Evolutionary conservation across 1,140 invertebrate species (phyloP).

Genomic region (Eupeodes corollae): DNA sequence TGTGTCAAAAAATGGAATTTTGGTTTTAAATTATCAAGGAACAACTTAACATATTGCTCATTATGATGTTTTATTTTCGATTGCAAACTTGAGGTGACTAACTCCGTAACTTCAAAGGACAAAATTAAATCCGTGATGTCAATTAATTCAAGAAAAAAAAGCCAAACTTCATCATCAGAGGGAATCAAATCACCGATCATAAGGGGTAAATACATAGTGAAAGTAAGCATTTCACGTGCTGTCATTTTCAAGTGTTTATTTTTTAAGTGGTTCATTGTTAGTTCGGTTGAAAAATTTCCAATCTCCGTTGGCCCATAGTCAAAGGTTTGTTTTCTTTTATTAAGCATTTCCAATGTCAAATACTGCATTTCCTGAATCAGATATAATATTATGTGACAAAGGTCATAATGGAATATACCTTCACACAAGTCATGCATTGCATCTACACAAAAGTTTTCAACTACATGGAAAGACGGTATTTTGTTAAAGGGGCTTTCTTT

Average conservation of each 20-base stretch:
- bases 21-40: too few species aligned
- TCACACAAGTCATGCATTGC: conserved; percentile 11
- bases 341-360: conserved; percentile 10
- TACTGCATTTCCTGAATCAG: conserved; percentile 13
- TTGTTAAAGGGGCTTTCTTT: conserved; percentile 14
- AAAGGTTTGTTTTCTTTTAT: conserved; percentile 13
- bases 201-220: conserved; percentile 16
- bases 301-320: conserved; percentile 11
- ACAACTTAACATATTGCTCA: too few species aligned
- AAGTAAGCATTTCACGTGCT: conserved; percentile 18
- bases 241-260: conserved; percentile 16
- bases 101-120: too few species aligned
- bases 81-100: too few species aligned
- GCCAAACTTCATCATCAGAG: conserved; percentile 15
- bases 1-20: too few species aligned
- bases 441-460: too few species aligned
- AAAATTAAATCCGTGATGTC: too few species aligned
- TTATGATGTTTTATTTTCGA: too few species aligned
- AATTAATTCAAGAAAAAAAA: conserved; percentile 11
- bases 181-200: conserved; percentile 19
- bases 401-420: conserved; percentile 11
- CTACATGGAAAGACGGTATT: too few species aligned
- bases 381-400: conserved; percentile 11
- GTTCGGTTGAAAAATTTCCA: conserved; percentile 9
- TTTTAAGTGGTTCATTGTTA: conserved; percentile 11